Evolutionary conservation across 1,140 invertebrate species (phyloP), one percentile per base, ranked within the genome.

Genomic region (Tenebrio molitor): DNA sequence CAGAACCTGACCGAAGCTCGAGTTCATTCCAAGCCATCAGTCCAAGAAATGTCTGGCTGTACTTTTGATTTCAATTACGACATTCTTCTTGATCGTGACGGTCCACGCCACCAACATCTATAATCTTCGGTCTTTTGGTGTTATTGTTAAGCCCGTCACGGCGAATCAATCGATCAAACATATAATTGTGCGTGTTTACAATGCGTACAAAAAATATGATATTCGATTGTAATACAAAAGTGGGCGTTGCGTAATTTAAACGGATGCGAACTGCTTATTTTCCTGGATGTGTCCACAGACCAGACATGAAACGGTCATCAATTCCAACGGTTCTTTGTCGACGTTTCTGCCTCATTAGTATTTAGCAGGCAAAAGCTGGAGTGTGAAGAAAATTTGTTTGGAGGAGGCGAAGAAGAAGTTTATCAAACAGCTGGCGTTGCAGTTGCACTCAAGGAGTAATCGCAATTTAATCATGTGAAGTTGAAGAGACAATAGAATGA

Each of bases 261-360:
- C 46, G 46, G 46, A 53, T 23, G 19, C 23, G 46, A 21, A 53
- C 10, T 23, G 46, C 46, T 53, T 15, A 21, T 21, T 53, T 53
- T 53, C 14, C 8, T 8, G n/a, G 46, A 44, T 53, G 19, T 53
- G 42, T 14, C 21, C 50, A 58, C 5, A 29, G 50, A 58, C 50
- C 29, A 58, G 50, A 58, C 50, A 29, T 58, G 50, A 17, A 58
- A 58, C 50, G 50, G 50, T 58, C 50, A 58, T 58, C 50, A 58
- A 25, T 29, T 53, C 21, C 50, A 58, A 58, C 50, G 50, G 50
- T 58, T 58, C 50, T 58, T 58, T 58, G 50, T 58, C 50, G 15
- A 21, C 50, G 25, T 21, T 16, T 46, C 17, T 15, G 16, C 14
- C 16, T 46, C 14, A 17, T 46, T 46, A 46, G 42, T 17, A 46